A percentile compares a stretch with the other conserved stretches of the same genome.
phyloP scores from a whole-genome alignment of 2,113 vertebrate genomes.

The Chionomys nivalis region DNA sequence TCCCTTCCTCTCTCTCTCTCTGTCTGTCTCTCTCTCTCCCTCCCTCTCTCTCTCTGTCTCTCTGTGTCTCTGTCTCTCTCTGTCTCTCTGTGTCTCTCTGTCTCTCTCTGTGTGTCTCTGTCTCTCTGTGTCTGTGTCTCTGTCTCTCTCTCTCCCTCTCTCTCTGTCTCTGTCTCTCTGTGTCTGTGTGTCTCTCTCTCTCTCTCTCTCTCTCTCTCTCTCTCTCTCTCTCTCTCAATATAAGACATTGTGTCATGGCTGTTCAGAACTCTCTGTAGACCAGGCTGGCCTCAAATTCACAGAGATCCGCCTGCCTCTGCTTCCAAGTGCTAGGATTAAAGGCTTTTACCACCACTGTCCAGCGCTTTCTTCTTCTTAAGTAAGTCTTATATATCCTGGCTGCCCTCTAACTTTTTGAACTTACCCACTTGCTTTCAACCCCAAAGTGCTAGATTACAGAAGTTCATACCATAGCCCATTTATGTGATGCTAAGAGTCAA shows the following conservation, averaged over 20 bases:
- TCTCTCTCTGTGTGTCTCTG: background rate
- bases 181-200: too few relatives aligned
- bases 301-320: background rate
- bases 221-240: too few relatives aligned
- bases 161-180: too few relatives aligned
- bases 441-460: background rate
- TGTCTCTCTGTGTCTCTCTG: too few relatives aligned
- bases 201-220: background rate
- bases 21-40: background rate
- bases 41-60: too few relatives aligned
- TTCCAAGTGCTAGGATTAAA: background rate
- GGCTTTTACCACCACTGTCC: rapidly evolving
- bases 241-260: background rate
- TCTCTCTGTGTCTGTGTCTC: too few relatives aligned
- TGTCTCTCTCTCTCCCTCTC: background rate
- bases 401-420: background rate
- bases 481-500: background rate
- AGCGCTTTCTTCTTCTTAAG: background rate
- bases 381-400: background rate
- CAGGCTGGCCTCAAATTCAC: background rate
- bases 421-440: background rate
- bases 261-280: background rate
- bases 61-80: too few relatives aligned
- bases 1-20: too few relatives aligned
- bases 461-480: too few relatives aligned